Percentiles rank a stretch among this genome's conserved stretches.
Conservation (phyloP, 35 echinoderm and acorn worm species). For the Lytechinus variegatus region DNA sequence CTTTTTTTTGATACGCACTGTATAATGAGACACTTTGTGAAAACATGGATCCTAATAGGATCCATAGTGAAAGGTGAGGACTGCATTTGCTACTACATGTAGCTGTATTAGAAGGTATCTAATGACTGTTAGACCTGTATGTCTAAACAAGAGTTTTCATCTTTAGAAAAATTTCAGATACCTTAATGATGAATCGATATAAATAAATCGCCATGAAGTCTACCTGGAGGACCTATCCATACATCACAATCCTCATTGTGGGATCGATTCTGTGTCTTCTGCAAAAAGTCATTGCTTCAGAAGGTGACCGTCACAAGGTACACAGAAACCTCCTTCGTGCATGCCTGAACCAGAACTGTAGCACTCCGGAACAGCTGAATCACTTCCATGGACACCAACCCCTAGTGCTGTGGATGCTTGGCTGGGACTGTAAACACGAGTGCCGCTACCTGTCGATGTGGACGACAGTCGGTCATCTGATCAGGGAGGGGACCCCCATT, state of each 20-base stretch:
- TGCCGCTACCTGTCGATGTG: slow-evolving; percentile 86
- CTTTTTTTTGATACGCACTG: too few relatives aligned
- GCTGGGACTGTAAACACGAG: slow-evolving; percentile 77
- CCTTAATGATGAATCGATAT: too few relatives aligned
- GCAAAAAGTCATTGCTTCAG: background rate
- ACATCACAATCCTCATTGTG: background rate
- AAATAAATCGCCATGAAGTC: background rate
- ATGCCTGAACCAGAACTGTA: slow-evolving; percentile 64
- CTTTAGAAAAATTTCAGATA: too few relatives aligned
- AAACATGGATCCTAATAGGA: too few relatives aligned
- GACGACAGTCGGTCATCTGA: slow-evolving; percentile 57
- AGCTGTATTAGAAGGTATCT: too few relatives aligned
- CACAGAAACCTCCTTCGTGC: slow-evolving; percentile 44
- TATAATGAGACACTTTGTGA: too few relatives aligned
- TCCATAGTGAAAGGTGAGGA: too few relatives aligned
- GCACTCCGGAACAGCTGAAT: background rate
- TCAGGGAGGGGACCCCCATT: background rate
- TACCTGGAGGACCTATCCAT: background rate
- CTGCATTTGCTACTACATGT: too few relatives aligned
- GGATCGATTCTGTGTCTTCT: background rate
- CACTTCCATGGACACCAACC: slow-evolving; percentile 64
- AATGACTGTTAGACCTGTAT: too few relatives aligned
- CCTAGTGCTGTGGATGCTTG: slow-evolving; percentile 45
- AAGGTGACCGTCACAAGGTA: slow-evolving; percentile 50
- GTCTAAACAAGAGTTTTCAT: too few relatives aligned